Percentiles rank a stretch among this genome's conserved stretches.
phyloP scores from a whole-genome alignment of 35 echinoderm and acorn worm genomes.

The Apostichopus japonicus region DNA sequence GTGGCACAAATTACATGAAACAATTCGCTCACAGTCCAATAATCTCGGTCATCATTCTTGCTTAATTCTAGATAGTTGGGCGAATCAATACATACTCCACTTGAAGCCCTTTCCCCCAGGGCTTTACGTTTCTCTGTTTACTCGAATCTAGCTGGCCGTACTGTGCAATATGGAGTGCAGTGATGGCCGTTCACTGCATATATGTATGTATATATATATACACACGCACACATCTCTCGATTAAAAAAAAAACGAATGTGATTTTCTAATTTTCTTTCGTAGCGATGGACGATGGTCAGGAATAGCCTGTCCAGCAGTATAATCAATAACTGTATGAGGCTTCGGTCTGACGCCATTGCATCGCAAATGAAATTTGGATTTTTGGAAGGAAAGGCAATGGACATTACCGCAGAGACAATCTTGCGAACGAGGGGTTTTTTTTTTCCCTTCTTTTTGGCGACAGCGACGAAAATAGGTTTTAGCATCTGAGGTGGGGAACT shows the following conservation, averaged over 20 bases:
- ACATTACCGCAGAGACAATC: too few species aligned
- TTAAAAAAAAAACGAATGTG: not conserved
- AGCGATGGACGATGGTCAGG: not conserved
- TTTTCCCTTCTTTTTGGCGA: not conserved
- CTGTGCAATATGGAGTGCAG: not conserved
- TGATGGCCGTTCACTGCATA: too few species aligned
- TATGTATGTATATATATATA: too few species aligned
- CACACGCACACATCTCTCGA: too few species aligned
- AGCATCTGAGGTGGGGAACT: not conserved
- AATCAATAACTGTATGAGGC: slow-evolving; percentile 31
- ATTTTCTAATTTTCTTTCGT: slow-evolving; percentile 16
- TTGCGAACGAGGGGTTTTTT: too few species aligned
- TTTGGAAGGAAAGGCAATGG: not conserved
- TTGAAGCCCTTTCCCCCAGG: slow-evolving; percentile 37
- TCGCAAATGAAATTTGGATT: slow-evolving; percentile 35
- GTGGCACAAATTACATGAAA: not conserved
- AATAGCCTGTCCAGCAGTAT: not conserved
- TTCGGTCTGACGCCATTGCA: not conserved
- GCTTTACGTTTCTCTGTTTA: slow-evolving; percentile 19
- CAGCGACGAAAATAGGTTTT: slow-evolving; percentile 1
- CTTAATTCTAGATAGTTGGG: not conserved
- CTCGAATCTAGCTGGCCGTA: not conserved
- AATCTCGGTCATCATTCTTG: not conserved
- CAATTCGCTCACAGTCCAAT: not conserved
- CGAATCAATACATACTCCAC: slow-evolving; percentile 39